phyloP scores from a whole-genome alignment of 2,797 vertebrate genomes.

The Halcyon smyrnensis region DNA sequence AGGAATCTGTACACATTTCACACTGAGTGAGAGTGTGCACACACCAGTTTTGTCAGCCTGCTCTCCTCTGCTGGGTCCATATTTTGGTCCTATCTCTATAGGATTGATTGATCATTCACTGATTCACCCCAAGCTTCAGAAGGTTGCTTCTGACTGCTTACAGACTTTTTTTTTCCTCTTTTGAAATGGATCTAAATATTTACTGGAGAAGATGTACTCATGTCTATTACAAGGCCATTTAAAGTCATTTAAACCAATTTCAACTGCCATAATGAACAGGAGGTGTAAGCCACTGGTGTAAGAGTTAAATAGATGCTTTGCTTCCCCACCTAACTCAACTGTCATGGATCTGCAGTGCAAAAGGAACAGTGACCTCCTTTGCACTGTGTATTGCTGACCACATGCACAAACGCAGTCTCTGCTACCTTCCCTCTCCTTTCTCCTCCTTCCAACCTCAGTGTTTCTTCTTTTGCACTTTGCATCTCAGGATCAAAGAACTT shows the following conservation, averaged over 20 bases:
- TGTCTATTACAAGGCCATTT: neutral
- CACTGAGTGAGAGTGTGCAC: accelerated
- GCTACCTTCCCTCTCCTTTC: neutral
- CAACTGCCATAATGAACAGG: neutral
- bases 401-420: accelerated
- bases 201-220: neutral
- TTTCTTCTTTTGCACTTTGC: neutral
- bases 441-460: neutral
- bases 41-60: neutral
- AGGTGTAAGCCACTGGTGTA: neutral
- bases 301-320: neutral
- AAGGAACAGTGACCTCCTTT: neutral
- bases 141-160: neutral
- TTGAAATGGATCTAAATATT: neutral
- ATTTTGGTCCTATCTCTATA: neutral
- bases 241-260: neutral
- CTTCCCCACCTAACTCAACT: neutral
- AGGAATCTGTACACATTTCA: neutral
- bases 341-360: neutral
- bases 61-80: neutral
- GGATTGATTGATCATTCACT: neutral
- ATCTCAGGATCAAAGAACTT: neutral
- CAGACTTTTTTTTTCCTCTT: neutral
- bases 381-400: neutral
- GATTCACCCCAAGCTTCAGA: neutral